These are phyloP conservation scores for Troilus luridus DNA, from an alignment of 2,888 invertebrate genomes.

Conservation along the genomic window DNA sequence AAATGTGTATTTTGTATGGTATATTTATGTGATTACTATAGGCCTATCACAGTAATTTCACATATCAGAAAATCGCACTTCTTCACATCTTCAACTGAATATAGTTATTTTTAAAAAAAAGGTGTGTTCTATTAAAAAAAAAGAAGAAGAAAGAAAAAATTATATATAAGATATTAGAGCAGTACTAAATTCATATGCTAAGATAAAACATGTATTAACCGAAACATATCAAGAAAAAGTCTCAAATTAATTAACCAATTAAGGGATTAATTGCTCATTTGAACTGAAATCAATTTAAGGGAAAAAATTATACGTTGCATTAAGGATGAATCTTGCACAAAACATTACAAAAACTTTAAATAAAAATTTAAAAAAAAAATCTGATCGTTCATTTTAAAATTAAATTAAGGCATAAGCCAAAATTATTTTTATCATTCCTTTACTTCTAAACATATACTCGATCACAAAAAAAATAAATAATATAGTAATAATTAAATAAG, in stretches of 20 bases:
- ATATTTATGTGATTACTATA: constrained; percentile 51
- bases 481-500: neutral
- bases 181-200: neutral
- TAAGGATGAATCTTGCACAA: neutral
- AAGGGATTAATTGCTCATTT: constrained; percentile 52
- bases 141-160: neutral
- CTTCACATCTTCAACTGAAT: constrained; percentile 26
- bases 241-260: constrained; percentile 28
- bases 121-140: neutral
- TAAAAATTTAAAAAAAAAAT: neutral
- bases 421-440: neutral
- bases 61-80: constrained; percentile 52
- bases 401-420: neutral
- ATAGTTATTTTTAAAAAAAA: constrained; percentile 53
- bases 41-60: constrained; percentile 56
- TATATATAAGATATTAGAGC: neutral
- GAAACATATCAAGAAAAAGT: constrained; percentile 51
- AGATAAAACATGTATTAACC: constrained; percentile 21
- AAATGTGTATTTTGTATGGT: constrained; percentile 55
- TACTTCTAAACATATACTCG: neutral
- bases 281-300: neutral
- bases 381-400: neutral
- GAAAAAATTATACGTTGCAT: neutral
- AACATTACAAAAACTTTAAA: neutral
- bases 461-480: neutral